A percentile compares a stretch with the other conserved stretches of the same genome.
phyloP scores from a whole-genome alignment of 2,797 vertebrate genomes.

The Sebastes nivosus region DNA sequence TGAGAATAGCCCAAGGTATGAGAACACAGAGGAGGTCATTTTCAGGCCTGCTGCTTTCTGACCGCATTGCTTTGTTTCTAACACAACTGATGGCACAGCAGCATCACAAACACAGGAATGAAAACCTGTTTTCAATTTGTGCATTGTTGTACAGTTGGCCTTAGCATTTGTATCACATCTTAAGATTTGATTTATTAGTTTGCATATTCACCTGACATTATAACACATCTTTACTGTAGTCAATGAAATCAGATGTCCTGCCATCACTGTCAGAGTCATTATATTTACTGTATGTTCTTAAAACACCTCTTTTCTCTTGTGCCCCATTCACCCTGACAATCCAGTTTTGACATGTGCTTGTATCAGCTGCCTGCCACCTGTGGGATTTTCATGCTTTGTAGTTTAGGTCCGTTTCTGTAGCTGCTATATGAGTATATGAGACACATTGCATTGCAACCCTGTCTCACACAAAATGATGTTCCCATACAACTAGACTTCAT shows the following conservation, averaged over 20 bases:
- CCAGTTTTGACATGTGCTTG: background rate
- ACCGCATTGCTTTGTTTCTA: constrained; percentile 47
- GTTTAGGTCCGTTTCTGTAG: background rate
- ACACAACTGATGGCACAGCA: constrained; percentile 40
- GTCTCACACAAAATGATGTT: too few species aligned
- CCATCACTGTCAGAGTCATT: background rate
- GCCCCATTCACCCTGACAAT: background rate
- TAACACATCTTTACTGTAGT: background rate
- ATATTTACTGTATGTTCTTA: background rate
- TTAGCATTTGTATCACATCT: background rate
- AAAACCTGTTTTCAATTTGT: constrained; percentile 8
- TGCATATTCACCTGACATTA: background rate
- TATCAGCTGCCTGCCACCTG: constrained; percentile 9
- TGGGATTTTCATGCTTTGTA: background rate
- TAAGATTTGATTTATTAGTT: background rate
- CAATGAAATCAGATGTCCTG: background rate
- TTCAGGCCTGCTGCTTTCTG: constrained; percentile 54
- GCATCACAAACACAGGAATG: background rate
- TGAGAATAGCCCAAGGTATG: constrained; percentile 26
- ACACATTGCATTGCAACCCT: background rate
- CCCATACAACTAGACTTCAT: too few species aligned
- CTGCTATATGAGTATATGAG: background rate
- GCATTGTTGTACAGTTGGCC: background rate
- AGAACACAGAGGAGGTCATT: constrained; percentile 35
- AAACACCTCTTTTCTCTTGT: constrained; percentile 18